Conservation (phyloP, 2,888 invertebrate genomes). For the Lasioglossum morio region DNA sequence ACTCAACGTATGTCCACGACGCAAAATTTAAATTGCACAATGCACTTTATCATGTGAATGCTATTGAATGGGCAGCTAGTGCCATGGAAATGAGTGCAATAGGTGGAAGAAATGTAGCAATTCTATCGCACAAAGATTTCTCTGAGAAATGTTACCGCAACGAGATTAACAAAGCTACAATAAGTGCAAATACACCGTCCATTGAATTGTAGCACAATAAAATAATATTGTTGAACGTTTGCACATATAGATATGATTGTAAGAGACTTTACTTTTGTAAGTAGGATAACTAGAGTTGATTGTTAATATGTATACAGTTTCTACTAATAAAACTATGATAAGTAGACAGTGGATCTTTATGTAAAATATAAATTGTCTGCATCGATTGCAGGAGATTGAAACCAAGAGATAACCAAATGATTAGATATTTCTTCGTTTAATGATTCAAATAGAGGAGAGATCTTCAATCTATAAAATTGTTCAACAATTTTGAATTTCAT, state of each 20-base stretch:
- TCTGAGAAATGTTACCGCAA: slow-evolving; percentile 41
- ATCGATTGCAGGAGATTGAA: too few species aligned
- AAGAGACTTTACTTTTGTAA: neutral
- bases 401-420: too few species aligned
- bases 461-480: too few species aligned
- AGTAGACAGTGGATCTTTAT: too few species aligned
- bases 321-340: neutral
- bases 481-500: too few species aligned
- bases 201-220: slow-evolving; percentile 42
- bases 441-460: too few species aligned
- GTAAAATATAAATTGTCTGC: too few species aligned
- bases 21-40: slow-evolving; percentile 85
- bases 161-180: neutral
- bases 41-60: slow-evolving; percentile 87
- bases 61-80: slow-evolving; percentile 88
- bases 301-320: neutral
- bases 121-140: slow-evolving; percentile 85
- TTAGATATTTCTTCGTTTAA: too few species aligned
- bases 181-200: slow-evolving; percentile 3
- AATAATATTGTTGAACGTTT: neutral
- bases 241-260: neutral
- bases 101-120: slow-evolving; percentile 87
- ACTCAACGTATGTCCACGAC: slow-evolving; percentile 77
- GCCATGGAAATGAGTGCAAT: slow-evolving; percentile 89
- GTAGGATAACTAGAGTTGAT: neutral